These are phyloP conservation scores for Drosophila buzzatii DNA, from an alignment of 2,888 invertebrate genomes.

Conservation along the genomic window DNA sequence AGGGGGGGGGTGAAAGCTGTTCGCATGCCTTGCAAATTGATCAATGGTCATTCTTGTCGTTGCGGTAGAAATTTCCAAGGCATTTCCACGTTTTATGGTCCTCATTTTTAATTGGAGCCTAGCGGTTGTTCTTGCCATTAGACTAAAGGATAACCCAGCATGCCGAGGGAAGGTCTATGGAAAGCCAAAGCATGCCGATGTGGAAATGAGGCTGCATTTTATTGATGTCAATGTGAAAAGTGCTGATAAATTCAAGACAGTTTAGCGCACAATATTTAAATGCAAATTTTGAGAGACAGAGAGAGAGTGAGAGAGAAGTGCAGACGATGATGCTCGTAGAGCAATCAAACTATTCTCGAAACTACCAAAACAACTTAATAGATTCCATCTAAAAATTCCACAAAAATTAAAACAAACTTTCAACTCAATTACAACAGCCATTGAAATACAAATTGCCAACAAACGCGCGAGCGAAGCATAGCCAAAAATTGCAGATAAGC, in stretches of 20 bases:
- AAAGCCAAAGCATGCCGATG: not conserved
- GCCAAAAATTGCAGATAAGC: conserved; percentile 2
- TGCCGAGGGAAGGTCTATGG: conserved; percentile 4
- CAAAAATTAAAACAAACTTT: conserved; percentile 61
- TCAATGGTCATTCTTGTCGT: conserved; percentile 54
- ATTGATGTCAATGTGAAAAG: conserved; percentile 52
- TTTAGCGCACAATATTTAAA: conserved; percentile 37
- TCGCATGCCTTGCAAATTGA: conserved; percentile 65
- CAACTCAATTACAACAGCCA: conserved; percentile 65
- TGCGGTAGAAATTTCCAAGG: conserved; percentile 21
- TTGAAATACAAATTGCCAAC: conserved; percentile 61
- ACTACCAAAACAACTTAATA: not conserved
- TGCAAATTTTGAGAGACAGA: not conserved
- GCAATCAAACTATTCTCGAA: not conserved
- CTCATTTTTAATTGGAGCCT: conserved; percentile 66
- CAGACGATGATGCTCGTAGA: not conserved
- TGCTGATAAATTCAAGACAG: conserved; percentile 15
- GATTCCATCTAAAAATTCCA: conserved; percentile 16
- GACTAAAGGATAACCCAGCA: conserved; percentile 47
- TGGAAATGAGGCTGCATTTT: conserved; percentile 58
- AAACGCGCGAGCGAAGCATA: conserved; percentile 30
- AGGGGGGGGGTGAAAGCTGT: conserved; percentile 37
- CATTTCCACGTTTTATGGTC: conserved; percentile 65
- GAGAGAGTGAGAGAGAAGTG: not conserved
- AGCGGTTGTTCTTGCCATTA: conserved; percentile 28